A percentile compares a stretch with the other conserved stretches of the same genome.
Conservation (phyloP, 2,797 vertebrate species). For the Gymnodraco acuticeps region DNA sequence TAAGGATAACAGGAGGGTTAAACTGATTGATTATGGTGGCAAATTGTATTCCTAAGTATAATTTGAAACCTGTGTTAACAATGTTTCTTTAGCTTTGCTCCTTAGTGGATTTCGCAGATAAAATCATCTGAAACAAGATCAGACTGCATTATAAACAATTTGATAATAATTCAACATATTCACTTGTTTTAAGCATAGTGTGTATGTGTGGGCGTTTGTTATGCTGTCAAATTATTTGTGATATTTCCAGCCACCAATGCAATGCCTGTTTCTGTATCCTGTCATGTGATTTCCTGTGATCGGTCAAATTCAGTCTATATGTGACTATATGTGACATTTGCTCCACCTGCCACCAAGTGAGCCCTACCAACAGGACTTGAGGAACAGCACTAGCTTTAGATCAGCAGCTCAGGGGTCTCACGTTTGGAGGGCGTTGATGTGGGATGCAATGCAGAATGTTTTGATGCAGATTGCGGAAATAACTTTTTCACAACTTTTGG, state of each 20-base stretch:
- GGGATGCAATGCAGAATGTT: not conserved
- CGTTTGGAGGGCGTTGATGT: not conserved
- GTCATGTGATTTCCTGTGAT: slow-evolving; percentile 77
- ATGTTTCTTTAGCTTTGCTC: not conserved
- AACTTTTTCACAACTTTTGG: slow-evolving; percentile 1
- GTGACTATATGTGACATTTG: slow-evolving; percentile 12
- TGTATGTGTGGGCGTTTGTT: not conserved
- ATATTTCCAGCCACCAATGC: slow-evolving; percentile 4
- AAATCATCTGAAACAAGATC: not conserved
- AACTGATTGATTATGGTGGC: not conserved
- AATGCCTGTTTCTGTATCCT: slow-evolving; percentile 45
- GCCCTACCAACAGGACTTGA: not conserved
- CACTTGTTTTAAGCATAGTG: not conserved
- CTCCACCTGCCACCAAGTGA: slow-evolving; percentile 35
- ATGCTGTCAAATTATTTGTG: slow-evolving; percentile 11
- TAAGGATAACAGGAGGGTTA: not conserved
- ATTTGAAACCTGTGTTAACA: not conserved
- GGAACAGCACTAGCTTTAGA: not conserved
- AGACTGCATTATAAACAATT: not conserved
- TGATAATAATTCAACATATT: not conserved
- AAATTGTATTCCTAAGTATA: not conserved
- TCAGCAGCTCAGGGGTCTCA: not conserved
- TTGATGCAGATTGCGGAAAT: slow-evolving; percentile 27
- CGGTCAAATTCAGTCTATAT: slow-evolving; percentile 9
- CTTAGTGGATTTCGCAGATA: not conserved